These are phyloP conservation scores for Physocephala rufipes DNA, from an alignment of 2,888 invertebrate genomes.

Conservation along the genomic window DNA sequence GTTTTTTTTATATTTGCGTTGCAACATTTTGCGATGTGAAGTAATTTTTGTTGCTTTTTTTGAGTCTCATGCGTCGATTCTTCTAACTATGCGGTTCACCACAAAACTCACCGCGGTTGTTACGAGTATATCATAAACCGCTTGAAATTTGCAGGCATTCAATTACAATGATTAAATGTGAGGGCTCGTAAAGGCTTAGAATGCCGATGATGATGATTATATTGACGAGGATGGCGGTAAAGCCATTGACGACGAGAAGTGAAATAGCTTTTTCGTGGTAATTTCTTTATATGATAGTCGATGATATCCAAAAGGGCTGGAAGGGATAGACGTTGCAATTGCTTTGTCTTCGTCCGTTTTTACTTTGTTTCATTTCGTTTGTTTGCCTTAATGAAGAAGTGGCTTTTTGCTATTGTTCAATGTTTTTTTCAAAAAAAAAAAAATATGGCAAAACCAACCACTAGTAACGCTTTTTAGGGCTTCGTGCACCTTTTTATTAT, in stretches of 20 bases:
- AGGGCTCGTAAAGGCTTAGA: slow-evolving; percentile 1
- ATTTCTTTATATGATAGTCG: no score
- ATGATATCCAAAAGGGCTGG: not conserved
- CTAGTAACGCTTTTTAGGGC: no score
- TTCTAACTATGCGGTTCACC: slow-evolving; percentile 14
- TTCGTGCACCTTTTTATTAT: no score
- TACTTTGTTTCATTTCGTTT: not conserved
- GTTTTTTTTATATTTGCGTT: not conserved
- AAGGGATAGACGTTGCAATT: not conserved
- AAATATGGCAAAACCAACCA: no score
- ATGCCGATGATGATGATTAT: slow-evolving; percentile 32
- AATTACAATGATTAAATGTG: slow-evolving; percentile 40
- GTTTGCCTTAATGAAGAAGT: not conserved
- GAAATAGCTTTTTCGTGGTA: slow-evolving; percentile 17
- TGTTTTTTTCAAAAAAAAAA: no score
- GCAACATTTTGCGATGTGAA: slow-evolving; percentile 10
- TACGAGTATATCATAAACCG: slow-evolving; percentile 28
- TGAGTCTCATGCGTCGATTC: no score
- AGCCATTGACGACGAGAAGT: no score
- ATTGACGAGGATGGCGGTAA: slow-evolving; percentile 29
- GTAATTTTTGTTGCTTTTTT: not conserved
- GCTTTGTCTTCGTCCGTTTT: not conserved
- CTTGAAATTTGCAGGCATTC: slow-evolving; percentile 42
- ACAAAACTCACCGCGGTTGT: not conserved
- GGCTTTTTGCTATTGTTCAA: no score